Conservation (phyloP, 2,888 invertebrate genomes). For the Coleophora flavipennella region DNA sequence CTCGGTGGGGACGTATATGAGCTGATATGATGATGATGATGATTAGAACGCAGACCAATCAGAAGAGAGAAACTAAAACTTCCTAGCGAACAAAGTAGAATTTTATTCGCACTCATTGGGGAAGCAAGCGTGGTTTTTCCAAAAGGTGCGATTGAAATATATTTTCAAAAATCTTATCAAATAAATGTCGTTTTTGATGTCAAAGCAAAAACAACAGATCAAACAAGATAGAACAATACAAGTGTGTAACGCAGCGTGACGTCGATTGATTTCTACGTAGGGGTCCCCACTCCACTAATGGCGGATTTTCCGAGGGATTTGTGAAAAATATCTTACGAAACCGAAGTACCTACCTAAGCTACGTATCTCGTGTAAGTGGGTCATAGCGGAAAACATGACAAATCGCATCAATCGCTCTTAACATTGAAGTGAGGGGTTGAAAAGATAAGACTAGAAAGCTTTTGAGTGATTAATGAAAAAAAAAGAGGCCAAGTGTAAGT, state of each 20-base stretch:
- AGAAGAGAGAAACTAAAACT: too few species aligned
- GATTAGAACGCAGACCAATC: too few species aligned
- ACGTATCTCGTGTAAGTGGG: slow-evolving; percentile 45
- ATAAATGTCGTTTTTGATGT: not conserved
- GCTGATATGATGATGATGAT: too few species aligned
- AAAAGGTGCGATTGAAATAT: too few species aligned
- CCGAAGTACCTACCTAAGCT: slow-evolving; percentile 17
- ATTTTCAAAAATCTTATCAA: not conserved
- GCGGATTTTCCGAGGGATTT: slow-evolving; percentile 30
- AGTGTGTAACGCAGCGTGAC: slow-evolving; percentile 32
- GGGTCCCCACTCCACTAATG: slow-evolving; percentile 31
- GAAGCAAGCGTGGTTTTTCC: too few species aligned
- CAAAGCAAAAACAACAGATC: slow-evolving; percentile 14
- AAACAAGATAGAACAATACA: slow-evolving; percentile 40
- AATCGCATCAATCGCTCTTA: slow-evolving; percentile 57
- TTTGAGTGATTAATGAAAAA: slow-evolving; percentile 32
- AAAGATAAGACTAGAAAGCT: slow-evolving; percentile 45
- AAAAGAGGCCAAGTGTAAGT: too few species aligned
- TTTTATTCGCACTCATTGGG: too few species aligned
- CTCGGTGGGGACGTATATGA: too few species aligned
- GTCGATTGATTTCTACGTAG: slow-evolving; percentile 43
- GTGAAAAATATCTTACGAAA: slow-evolving; percentile 27
- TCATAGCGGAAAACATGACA: slow-evolving; percentile 56
- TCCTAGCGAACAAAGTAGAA: too few species aligned
- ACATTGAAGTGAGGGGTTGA: slow-evolving; percentile 39